A percentile compares a stretch with the other conserved stretches of the same genome.
Conservation (phyloP, 2,797 vertebrate species). For the Alca torda region DNA sequence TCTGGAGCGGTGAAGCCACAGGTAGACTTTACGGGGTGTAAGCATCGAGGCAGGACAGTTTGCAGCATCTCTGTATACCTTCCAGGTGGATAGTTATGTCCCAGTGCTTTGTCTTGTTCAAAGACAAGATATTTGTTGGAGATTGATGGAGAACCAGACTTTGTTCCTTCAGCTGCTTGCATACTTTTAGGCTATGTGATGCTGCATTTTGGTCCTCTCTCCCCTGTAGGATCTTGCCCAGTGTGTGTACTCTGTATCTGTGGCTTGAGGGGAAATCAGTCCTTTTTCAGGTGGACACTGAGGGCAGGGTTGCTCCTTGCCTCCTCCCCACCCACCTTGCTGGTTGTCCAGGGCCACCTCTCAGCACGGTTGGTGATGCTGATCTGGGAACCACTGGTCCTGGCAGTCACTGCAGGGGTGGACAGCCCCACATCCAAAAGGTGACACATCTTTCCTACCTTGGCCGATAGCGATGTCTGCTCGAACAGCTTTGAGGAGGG, state of each 20-base stretch:
- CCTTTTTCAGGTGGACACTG: background rate
- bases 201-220: background rate
- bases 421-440: background rate
- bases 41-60: background rate
- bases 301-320: background rate
- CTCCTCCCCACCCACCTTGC: background rate
- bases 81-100: background rate
- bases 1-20: background rate
- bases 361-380: background rate
- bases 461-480: background rate
- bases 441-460: background rate
- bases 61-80: background rate
- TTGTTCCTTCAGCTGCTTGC: background rate
- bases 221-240: too few relatives aligned
- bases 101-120: background rate
- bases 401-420: background rate
- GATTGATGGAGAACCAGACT: background rate
- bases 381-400: fast-evolving
- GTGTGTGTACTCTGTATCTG: background rate
- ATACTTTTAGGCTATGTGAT: background rate
- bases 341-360: background rate
- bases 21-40: background rate
- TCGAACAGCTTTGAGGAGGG: background rate
- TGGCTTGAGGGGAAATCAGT: background rate
- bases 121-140: background rate